Base-by-base conservation (phyloP, 1,140 invertebrate genomes). In the Trichonephila clavipes region DNA sequence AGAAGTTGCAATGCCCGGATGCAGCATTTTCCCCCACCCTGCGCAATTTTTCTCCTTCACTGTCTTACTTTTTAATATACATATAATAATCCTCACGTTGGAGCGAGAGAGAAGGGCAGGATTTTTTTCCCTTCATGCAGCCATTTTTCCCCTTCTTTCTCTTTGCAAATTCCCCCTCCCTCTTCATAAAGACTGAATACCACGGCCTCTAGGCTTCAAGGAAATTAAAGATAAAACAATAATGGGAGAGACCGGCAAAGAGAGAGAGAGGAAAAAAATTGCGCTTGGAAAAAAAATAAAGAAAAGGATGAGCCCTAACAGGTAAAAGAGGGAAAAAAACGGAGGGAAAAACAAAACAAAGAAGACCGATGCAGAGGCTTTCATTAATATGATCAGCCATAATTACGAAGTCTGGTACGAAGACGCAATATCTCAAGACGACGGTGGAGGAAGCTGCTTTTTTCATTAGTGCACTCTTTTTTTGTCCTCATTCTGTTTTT, bases 381-480 rank as follows among this genome's bases (percentile, higher is more conserved):
- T 94, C 86, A 94, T 94, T 94, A 94, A 94, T 94, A 90, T 94
- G 93, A 94, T 94, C 93, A 94, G 93, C 93, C 93, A 94, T 94
- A 94, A 94, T 94, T 94, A 94, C 93, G 62, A 85, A 94, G 93
- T 83, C 87, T 89, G 40, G 81, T 62, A 85, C 72, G 59, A 85
- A 90, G 88, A 94, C 69, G 87, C 77, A 90, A 90, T 89, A 94
- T 83, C 86, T 88, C 92, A 93, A 93, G 92, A 81, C 86, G 85
- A 58, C 62, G 91, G 82, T 61, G 19, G 86, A 93, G 92, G 83
- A 72, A 88, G 85, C 92, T 88, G 85, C 92, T 93, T 93, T 93
- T 93, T 93, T 93, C 92, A 93, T 93, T 93, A 93, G 85, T 62
- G 85, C 85, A n/a, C 58, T 88, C 61, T 88, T 88, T 86, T 77